Conservation (phyloP, 2,797 vertebrate genomes). For the Ataeniobius toweri region DNA sequence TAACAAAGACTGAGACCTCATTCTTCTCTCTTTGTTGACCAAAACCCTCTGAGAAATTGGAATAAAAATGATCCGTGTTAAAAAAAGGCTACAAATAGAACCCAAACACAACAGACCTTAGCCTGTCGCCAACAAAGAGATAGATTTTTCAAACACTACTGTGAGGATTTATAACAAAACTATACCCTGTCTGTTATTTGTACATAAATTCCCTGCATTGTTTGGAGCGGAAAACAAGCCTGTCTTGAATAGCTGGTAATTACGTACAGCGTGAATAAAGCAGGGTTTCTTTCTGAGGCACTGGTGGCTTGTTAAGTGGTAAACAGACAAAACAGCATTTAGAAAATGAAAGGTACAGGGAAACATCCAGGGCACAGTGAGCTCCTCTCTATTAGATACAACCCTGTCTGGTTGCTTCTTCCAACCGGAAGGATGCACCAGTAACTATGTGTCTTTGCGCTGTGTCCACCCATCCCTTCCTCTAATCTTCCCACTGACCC, state of each 20-base stretch:
- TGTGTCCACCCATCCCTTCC: conserved; percentile 49
- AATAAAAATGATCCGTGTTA: conserved; percentile 61
- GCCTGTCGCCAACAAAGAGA: conserved; percentile 3
- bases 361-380: conserved; percentile 72
- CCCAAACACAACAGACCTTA: conserved; percentile 45
- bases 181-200: conserved; percentile 67
- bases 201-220: conserved; percentile 72
- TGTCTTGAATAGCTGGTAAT: conserved; percentile 76
- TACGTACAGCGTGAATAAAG: conserved; percentile 79
- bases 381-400: conserved; percentile 72
- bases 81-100: conserved; percentile 58
- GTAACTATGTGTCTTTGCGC: conserved; percentile 48
- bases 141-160: conserved; percentile 46
- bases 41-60: conserved; percentile 3
- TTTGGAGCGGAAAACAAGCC: conserved; percentile 74
- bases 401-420: conserved; percentile 65
- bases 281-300: conserved; percentile 70
- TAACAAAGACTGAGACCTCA: neutral
- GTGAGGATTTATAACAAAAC: conserved; percentile 55
- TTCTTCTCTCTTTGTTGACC: neutral
- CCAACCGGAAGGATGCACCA: conserved; percentile 65
- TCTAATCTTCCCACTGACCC: conserved; percentile 69
- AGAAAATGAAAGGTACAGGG: conserved; percentile 77
- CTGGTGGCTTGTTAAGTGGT: conserved; percentile 79
- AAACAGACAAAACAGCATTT: conserved; percentile 81